Conservation (phyloP, 2,888 invertebrate species). For the Coenonympha glycerion region DNA sequence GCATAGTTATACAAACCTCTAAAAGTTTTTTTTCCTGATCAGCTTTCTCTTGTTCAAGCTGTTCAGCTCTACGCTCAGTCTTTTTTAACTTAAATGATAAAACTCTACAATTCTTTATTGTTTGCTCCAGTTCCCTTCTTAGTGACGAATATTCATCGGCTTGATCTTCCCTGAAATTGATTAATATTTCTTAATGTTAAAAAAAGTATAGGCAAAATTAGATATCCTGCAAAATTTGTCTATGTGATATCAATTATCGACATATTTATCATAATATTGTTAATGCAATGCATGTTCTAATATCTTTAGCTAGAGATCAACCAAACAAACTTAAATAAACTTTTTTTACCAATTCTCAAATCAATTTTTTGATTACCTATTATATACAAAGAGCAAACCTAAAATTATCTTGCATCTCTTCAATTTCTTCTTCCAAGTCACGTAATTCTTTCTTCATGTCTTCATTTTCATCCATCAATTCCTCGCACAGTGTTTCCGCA, state of each 20-base stretch:
- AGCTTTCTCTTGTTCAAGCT: conserved; percentile 89
- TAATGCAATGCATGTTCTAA: no score
- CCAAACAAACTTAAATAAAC: no score
- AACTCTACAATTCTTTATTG: conserved; percentile 98
- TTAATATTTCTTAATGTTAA: no score
- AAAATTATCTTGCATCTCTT: conserved; percentile 98
- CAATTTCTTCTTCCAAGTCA: conserved; percentile 97
- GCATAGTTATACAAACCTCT: conserved; percentile 41
- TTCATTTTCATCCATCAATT: conserved; percentile 96
- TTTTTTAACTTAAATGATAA: conserved; percentile 98
- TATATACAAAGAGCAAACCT: conserved; percentile 64
- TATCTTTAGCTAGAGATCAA: no score
- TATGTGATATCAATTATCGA: no score
- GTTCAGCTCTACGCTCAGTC: conserved; percentile 91
- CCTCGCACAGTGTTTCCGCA: conserved; percentile 93
- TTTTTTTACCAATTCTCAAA: no score
- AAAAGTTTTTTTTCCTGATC: conserved; percentile 82
- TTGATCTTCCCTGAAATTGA: conserved; percentile 93
- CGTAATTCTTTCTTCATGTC: conserved; percentile 94
- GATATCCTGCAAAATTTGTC: no score
- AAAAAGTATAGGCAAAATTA: no score
- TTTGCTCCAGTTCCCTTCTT: conserved; percentile 96
- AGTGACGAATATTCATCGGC: conserved; percentile 96
- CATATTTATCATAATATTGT: not conserved
- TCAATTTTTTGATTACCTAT: no score